A percentile compares a stretch with the other conserved stretches of the same genome.
Evolutionary conservation across 2,797 vertebrate species (phyloP).

Genomic region (Sebastes goodei): DNA sequence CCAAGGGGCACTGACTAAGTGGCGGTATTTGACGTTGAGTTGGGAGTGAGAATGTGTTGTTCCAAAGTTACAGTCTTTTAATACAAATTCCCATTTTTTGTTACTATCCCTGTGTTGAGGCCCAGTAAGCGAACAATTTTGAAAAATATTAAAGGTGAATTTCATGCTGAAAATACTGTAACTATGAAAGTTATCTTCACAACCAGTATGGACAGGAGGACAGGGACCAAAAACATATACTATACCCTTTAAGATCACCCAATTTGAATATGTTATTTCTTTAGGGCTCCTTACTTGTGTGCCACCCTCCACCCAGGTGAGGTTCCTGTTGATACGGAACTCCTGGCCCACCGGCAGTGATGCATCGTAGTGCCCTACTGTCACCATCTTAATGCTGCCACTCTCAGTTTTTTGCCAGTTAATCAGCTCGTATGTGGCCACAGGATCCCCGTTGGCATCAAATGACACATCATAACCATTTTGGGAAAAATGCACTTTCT

Average conservation of each 20-base stretch:
- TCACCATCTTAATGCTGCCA: conserved; percentile 60
- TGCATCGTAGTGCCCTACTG: conserved; percentile 75
- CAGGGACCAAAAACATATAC: neutral
- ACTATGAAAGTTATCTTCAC: neutral
- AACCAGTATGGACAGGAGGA: neutral
- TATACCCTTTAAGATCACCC: neutral
- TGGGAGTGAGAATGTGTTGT: too few relatives aligned
- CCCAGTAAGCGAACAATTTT: too few relatives aligned
- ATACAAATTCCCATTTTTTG: too few relatives aligned
- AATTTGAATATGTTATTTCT: neutral
- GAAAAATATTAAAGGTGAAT: neutral
- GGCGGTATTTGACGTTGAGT: too few relatives aligned
- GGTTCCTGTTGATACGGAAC: conserved; percentile 59
- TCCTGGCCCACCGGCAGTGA: conserved; percentile 62
- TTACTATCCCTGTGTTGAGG: too few relatives aligned
- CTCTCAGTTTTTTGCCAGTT: conserved; percentile 75
- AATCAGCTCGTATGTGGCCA: conserved; percentile 77
- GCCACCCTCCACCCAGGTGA: conserved; percentile 63
- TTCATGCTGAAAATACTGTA: neutral
- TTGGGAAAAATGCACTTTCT: conserved; percentile 65
- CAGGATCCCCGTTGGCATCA: conserved; percentile 78
- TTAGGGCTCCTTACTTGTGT: conserved; percentile 40
- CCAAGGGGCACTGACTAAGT: too few relatives aligned
- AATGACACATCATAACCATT: conserved; percentile 77
- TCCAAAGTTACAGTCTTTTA: too few relatives aligned